These are phyloP conservation scores for Hippocampus comes DNA, from an alignment of 2,113 vertebrate species.

Conservation along the genomic window DNA sequence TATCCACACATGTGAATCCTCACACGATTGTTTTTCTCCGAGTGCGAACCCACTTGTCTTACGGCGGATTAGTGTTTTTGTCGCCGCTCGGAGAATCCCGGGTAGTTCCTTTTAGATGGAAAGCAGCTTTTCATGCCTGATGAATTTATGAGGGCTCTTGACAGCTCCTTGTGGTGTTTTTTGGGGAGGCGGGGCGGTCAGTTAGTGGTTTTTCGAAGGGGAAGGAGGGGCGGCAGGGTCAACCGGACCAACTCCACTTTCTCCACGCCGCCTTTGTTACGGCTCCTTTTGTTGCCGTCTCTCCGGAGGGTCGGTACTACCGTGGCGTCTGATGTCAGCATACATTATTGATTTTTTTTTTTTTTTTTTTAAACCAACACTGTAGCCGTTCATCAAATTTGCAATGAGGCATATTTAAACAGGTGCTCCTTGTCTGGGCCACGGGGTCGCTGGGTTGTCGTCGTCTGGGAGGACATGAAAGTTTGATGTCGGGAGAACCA, in stretches of 20 bases:
- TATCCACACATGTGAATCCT: conserved; percentile 66
- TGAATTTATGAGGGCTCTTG: conserved; percentile 74
- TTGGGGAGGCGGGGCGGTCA: not conserved
- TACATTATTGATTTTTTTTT: conserved; percentile 65
- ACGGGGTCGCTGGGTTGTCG: conserved; percentile 26
- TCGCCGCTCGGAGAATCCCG: conserved; percentile 50
- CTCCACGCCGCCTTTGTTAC: conserved; percentile 10
- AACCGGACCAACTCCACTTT: conserved; percentile 26
- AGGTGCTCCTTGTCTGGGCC: not conserved
- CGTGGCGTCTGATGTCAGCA: conserved; percentile 43
- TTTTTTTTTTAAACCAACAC: conserved; percentile 32
- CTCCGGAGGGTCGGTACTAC: conserved; percentile 23
- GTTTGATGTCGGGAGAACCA: conserved; percentile 63
- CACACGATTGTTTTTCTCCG: conserved; percentile 29
- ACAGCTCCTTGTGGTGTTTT: conserved; percentile 47
- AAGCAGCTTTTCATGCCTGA: conserved; percentile 72
- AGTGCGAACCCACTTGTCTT: conserved; percentile 50
- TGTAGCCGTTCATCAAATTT: conserved; percentile 56
- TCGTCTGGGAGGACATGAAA: conserved; percentile 60
- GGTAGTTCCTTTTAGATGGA: conserved; percentile 70
- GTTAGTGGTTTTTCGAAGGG: not conserved
- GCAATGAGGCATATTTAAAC: conserved; percentile 61
- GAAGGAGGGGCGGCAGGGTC: not conserved
- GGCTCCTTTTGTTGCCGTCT: conserved; percentile 28
- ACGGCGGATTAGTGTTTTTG: conserved; percentile 65